Conservation (phyloP, 2,888 invertebrate genomes). For the Dasysyrphus albostriatus region DNA sequence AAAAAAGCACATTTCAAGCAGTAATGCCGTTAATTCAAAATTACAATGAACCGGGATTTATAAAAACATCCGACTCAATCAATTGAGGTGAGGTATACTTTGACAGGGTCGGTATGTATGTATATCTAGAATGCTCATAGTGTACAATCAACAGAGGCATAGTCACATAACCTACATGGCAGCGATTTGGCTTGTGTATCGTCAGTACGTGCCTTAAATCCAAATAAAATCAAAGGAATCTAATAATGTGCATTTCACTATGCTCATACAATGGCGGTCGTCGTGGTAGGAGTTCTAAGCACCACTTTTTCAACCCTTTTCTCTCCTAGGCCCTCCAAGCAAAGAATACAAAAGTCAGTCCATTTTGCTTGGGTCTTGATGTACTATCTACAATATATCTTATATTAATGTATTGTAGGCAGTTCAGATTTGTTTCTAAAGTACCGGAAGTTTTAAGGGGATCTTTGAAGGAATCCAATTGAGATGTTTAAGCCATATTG, state of each 20-base stretch:
- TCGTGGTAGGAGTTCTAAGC: conserved; percentile 29
- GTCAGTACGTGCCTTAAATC: conserved; percentile 70
- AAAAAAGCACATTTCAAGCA: too few relatives aligned
- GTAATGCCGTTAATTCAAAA: too few relatives aligned
- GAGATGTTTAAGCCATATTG: conserved; percentile 53
- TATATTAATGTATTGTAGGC: neutral
- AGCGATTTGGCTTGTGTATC: conserved; percentile 74
- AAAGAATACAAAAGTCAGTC: conserved; percentile 35
- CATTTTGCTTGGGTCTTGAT: neutral
- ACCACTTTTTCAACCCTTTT: neutral
- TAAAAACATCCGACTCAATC: neutral
- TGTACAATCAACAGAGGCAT: conserved; percentile 39
- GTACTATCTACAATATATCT: neutral
- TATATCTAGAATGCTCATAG: neutral
- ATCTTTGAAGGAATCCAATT: conserved; percentile 67
- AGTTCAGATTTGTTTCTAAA: conserved; percentile 13
- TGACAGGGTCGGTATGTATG: neutral
- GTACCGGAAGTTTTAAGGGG: conserved; percentile 52
- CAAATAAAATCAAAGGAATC: conserved; percentile 75
- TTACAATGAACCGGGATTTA: too few relatives aligned
- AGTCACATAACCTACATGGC: conserved; percentile 59
- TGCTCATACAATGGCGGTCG: conserved; percentile 18
- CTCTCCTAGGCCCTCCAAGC: neutral
- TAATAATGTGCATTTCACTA: conserved; percentile 70
- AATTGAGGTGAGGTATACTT: neutral